These are phyloP conservation scores for Hydrolagus colliei DNA, from an alignment of 2,797 vertebrate species.

Conservation along the genomic window DNA sequence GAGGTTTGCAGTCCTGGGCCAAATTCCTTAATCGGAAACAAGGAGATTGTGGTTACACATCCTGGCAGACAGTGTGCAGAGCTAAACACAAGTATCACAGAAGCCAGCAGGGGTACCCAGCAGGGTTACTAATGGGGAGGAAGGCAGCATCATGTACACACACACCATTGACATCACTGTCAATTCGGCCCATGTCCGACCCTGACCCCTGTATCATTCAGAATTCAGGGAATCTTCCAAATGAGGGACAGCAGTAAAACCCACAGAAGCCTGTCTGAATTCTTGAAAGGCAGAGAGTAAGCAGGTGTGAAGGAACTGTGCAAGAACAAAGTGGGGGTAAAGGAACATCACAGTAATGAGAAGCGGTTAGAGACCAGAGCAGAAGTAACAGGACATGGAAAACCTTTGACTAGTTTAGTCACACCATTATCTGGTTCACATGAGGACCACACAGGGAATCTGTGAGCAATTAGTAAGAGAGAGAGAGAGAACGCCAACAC, in stretches of 20 bases:
- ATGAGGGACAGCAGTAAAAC: constrained; percentile 11
- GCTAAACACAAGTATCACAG: constrained; percentile 28
- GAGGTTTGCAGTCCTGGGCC: neutral
- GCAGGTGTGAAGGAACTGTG: constrained; percentile 56
- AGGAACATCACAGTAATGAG: constrained; percentile 42
- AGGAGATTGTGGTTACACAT: neutral
- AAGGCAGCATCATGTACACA: constrained; percentile 18
- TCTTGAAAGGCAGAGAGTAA: constrained; percentile 19
- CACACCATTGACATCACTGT: constrained; percentile 19
- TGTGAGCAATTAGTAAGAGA: constrained; percentile 51
- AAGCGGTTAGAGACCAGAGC: constrained; percentile 50
- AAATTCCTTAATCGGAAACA: constrained; percentile 34
- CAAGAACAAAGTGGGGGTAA: constrained; percentile 49
- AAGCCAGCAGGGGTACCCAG: neutral
- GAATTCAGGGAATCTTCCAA: constrained; percentile 38
- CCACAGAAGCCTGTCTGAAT: constrained; percentile 27
- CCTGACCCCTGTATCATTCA: constrained; percentile 39
- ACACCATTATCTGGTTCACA: constrained; percentile 56
- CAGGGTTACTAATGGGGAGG: constrained; percentile 27
- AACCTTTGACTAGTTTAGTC: constrained; percentile 46
- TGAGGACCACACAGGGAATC: constrained; percentile 63
- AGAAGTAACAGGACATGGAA: constrained; percentile 44
- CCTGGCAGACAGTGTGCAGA: constrained; percentile 8
- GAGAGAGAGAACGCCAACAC: constrained; percentile 47
- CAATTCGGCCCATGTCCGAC: constrained; percentile 26